phyloP scores from a whole-genome alignment of 2,888 invertebrate species.

The Hylaea fasciaria region DNA sequence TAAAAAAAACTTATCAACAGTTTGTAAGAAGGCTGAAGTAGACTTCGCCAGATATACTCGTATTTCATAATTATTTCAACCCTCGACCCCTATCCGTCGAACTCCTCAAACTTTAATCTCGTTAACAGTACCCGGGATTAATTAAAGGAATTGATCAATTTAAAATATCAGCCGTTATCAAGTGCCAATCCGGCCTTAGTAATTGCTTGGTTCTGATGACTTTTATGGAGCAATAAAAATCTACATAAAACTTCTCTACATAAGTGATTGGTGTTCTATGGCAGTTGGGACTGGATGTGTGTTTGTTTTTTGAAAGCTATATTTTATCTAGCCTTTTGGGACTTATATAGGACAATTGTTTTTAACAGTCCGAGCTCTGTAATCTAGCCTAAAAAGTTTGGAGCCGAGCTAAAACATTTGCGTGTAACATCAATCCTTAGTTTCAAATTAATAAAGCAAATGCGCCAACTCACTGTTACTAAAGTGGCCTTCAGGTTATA shows the following conservation, averaged over 20 bases:
- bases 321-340: no score
- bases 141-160: conserved; percentile 39
- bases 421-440: no score
- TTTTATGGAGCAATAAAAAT: conserved; percentile 63
- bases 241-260: conserved; percentile 56
- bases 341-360: no score
- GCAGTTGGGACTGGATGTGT: conserved; percentile 9
- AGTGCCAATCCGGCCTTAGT: conserved; percentile 52
- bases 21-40: not conserved
- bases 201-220: conserved; percentile 49
- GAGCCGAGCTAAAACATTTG: no score
- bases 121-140: conserved; percentile 30
- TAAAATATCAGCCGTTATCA: conserved; percentile 45
- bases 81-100: conserved; percentile 5
- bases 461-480: no score
- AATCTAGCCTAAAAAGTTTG: no score
- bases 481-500: no score
- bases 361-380: no score
- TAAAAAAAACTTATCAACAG: no score
- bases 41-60: not conserved
- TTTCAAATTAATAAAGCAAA: no score
- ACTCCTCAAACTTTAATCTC: conserved; percentile 13
- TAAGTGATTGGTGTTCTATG: conserved; percentile 60
- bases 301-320: conserved; percentile 3
- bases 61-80: not conserved